These are phyloP conservation scores for Brachypteracias leptosomus DNA, from an alignment of 2,113 vertebrate species.

Conservation along the genomic window DNA sequence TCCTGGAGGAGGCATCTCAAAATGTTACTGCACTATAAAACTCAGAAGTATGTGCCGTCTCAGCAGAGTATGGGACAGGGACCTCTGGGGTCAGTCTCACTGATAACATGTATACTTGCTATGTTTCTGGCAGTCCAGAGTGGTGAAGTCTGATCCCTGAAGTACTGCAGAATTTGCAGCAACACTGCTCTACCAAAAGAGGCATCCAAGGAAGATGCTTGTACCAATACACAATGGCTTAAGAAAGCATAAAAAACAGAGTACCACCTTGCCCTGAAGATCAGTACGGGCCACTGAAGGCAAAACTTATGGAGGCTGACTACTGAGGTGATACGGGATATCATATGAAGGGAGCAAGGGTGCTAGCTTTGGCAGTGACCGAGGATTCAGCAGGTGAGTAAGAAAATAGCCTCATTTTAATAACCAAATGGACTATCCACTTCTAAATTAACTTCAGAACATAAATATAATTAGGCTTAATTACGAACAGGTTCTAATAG, in stretches of 20 bases:
- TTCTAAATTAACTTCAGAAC: neutral
- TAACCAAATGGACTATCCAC: neutral
- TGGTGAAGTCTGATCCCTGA: neutral
- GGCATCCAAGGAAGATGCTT: neutral
- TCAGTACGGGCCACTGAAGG: rapidly evolving
- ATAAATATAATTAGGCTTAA: neutral
- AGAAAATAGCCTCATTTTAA: neutral
- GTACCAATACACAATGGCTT: neutral
- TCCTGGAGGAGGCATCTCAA: neutral
- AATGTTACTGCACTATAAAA: neutral
- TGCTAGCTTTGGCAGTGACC: neutral
- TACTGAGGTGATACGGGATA: neutral
- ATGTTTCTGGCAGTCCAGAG: neutral
- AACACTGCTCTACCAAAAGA: neutral
- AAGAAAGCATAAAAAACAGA: neutral
- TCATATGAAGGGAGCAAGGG: neutral
- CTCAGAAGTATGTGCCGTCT: neutral
- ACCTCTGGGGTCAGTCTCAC: neutral
- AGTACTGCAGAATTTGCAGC: neutral
- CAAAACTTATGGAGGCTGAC: neutral
- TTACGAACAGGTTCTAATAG: neutral
- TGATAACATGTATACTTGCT: neutral
- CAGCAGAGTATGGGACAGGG: neutral
- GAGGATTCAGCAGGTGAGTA: neutral
- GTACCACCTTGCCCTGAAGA: neutral